Evolutionary conservation across 2,888 invertebrate species (phyloP), one percentile per base, ranked within the genome.

Genomic region (Andrena haemorrhoa): DNA sequence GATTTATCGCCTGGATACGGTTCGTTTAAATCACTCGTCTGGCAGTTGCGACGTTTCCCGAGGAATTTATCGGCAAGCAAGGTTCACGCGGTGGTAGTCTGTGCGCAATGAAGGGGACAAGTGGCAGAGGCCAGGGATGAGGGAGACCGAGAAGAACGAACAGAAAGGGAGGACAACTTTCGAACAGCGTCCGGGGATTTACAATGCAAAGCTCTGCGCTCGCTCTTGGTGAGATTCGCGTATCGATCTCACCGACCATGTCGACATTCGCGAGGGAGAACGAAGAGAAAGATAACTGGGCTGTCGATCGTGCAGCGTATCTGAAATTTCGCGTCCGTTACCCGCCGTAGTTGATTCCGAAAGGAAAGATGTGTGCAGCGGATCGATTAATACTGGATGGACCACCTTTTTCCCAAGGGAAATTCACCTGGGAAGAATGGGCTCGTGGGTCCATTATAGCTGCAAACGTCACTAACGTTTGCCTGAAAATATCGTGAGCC

Each of bases 271-370:
- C 65, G 20, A 20, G 53, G 20, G 31, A 41, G 16, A 56, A 41
- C 53, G 53, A 51, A 8, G 5, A 65, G 69, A 74, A 76, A 70
- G 79, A 75, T 60, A 33, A 20, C 31, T 58, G 41, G 51, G 20
- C 35, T 31, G 82, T 82, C 82, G 60, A 71, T 26, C 47, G 70
- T 73, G 31, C 65, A 63, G 51, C 29, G 53, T 70, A 58, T 78
- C 51, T 12, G 64, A 75, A 33, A 1, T 35, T 63, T 58, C 68
- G n/a, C 51, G 63, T 60, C 35, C 29, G 74, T 56, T 26, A 41
- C 41, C 16, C 41, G 12, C 4, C 12, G 41, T 16, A 41, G 41
- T 41, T 16, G 41, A 41, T 16, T 41, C 41, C 4, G 12, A 41
- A 41, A 16, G 16, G 4, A 16, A 41, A 41, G 16, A 16, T 41